Evolutionary conservation across 2,888 invertebrate genomes (phyloP).

Genomic region (Aphodius sticticus): DNA sequence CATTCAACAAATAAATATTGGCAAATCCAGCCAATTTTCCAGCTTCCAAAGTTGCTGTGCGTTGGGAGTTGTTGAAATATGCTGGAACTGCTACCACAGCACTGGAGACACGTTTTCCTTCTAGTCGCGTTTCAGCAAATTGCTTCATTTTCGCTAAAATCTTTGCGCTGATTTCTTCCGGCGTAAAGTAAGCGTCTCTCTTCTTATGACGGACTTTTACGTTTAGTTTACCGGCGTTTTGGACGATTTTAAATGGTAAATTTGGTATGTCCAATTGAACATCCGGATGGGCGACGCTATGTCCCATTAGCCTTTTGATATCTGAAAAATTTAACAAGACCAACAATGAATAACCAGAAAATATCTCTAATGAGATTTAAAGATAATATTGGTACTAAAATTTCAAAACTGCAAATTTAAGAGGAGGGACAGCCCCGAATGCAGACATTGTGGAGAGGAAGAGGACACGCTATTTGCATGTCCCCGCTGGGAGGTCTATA

Average conservation of each 20-base stretch:
- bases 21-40: slow-evolving; percentile 44
- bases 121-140: slow-evolving; percentile 38
- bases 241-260: slow-evolving; percentile 42
- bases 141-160: slow-evolving; percentile 41
- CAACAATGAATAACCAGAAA: neutral
- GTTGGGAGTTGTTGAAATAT: slow-evolving; percentile 46
- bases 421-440: too few species aligned
- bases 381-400: neutral
- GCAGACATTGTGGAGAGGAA: too few species aligned
- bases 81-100: slow-evolving; percentile 50
- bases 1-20: slow-evolving; percentile 43
- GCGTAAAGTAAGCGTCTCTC: slow-evolving; percentile 34
- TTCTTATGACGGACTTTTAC: slow-evolving; percentile 37
- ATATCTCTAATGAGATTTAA: neutral
- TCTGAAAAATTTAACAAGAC: slow-evolving; percentile 42
- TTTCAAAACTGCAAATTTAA: too few species aligned
- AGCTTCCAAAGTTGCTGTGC: slow-evolving; percentile 47
- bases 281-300: slow-evolving; percentile 41
- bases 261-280: slow-evolving; percentile 43
- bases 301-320: slow-evolving; percentile 47
- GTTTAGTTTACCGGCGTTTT: slow-evolving; percentile 39
- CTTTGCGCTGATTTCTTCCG: slow-evolving; percentile 43
- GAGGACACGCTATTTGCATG: too few species aligned
- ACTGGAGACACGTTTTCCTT: slow-evolving; percentile 36
- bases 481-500: too few species aligned